Evolutionary conservation across 2,888 invertebrate species (phyloP).

Genomic region (Melinaea menophilus): DNA sequence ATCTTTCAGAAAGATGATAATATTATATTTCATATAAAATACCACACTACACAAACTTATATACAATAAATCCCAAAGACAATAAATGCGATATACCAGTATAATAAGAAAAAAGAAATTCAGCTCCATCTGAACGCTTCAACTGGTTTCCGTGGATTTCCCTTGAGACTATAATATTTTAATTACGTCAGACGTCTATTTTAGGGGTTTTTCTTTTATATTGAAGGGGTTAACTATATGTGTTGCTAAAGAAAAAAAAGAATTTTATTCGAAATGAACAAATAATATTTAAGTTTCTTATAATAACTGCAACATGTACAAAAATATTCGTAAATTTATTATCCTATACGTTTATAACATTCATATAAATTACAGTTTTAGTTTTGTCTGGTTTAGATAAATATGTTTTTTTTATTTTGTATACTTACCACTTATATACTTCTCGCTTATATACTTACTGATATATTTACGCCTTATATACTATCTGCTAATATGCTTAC

Average conservation of each 20-base stretch:
- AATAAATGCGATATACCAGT: constrained; percentile 23
- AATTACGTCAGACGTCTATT: constrained; percentile 20
- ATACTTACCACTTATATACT: no score
- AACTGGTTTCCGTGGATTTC: constrained; percentile 25
- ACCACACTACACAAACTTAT: not conserved
- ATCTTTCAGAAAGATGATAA: not conserved
- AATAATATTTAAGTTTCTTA: no score
- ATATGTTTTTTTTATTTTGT: no score
- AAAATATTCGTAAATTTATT: no score
- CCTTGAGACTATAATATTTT: constrained; percentile 22
- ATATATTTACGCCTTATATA: no score
- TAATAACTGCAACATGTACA: no score
- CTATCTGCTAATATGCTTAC: no score
- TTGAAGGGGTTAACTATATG: not conserved
- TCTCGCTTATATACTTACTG: no score
- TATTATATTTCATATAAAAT: constrained; percentile 12
- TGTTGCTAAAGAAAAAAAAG: not conserved
- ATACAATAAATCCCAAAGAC: constrained; percentile 7
- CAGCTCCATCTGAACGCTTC: constrained; percentile 17
- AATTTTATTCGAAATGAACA: no score
- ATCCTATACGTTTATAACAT: no score
- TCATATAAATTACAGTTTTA: no score
- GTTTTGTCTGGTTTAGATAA: no score
- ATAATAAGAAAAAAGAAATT: constrained; percentile 18
- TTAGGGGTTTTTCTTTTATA: not conserved